phyloP scores from a whole-genome alignment of 2,888 invertebrate species.

The Coenonympha glycerion region DNA sequence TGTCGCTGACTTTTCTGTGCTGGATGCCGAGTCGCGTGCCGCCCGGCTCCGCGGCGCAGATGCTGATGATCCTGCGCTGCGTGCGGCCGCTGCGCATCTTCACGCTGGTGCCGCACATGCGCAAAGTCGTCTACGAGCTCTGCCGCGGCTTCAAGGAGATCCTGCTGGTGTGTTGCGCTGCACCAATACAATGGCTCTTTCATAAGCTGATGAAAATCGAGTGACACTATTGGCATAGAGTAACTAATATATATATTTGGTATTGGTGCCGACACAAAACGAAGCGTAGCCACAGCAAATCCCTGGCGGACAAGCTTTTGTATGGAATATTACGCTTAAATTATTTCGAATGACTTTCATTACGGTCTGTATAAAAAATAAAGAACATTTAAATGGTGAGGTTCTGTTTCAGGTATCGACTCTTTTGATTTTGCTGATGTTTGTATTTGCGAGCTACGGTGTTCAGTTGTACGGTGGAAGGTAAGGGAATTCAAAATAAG shows the following conservation, averaged over 20 bases:
- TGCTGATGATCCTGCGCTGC: conserved; percentile 97
- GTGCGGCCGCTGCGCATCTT: conserved; percentile 97
- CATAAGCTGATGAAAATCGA: too few species aligned
- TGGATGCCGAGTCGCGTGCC: conserved; percentile 97
- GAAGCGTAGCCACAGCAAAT: too few species aligned
- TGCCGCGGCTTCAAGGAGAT: conserved; percentile 99
- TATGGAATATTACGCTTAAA: too few species aligned
- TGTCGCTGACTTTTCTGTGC: conserved; percentile 94
- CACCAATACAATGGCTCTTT: too few species aligned
- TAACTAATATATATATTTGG: too few species aligned
- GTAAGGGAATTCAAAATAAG: conserved; percentile 34
- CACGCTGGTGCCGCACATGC: conserved; percentile 98
- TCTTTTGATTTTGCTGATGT: conserved; percentile 96
- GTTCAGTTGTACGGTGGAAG: conserved; percentile 97
- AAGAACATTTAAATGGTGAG: too few species aligned
- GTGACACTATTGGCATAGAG: too few species aligned
- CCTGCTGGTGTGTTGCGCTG: conserved; percentile 80
- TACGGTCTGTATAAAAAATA: not conserved
- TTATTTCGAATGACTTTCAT: too few species aligned
- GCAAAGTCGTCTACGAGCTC: conserved; percentile 98
- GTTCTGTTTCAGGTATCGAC: conserved; percentile 87
- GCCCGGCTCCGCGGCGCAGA: conserved; percentile 94
- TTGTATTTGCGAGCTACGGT: conserved; percentile 99
- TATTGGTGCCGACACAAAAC: too few species aligned
- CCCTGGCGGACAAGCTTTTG: too few species aligned